Base-by-base conservation (phyloP, 1,140 invertebrate genomes). In the Lepidurus packardi region DNA sequence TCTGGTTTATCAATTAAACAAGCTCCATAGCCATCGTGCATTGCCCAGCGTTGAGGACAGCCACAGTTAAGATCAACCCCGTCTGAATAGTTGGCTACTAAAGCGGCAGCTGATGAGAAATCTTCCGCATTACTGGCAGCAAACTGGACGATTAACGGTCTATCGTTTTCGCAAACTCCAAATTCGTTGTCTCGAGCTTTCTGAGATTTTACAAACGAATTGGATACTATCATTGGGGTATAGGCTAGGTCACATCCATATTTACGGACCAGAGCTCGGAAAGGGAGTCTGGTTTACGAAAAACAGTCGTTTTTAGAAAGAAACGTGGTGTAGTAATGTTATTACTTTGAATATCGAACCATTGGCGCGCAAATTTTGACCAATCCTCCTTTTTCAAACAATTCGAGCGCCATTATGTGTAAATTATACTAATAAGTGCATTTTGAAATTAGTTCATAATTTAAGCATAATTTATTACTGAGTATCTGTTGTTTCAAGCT, bases 41-140 rank as follows among this genome's bases (percentile, higher is more conserved):
- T 92, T 0, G 96, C 96, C 96, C 96, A 98, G 79, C 91, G 88
- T 85, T 99, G 97, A 11, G 97, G 97, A 83, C 97, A 98, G 9
- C 97, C 97, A 88, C 96, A 98, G 84, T 98, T 99, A 44, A 99
- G 86, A 87, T 98, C 96, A 3, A 97, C 91, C 34, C 96, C 97
- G 89, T 95, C 91, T 75, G 90, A 90, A 87, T 92, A 90, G 24
- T 91, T 91, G 81, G 90, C 90, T 73, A 98, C 89, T 80, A 98
- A 86, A 87, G 93, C 90, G 21, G 95, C 88, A 73, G 96, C 95
- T 82, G 89, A 87, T 7, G 93, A 89, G 86, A 98, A 96, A 84
- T 98, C 94, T 79, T 89, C 83, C 0, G 90, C 84, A 84, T 90
- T 91, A 82, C 94, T 95, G 7, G 96, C 93, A 47, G 96, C 97